Percentiles rank a stretch among this genome's conserved stretches.
phyloP scores from a whole-genome alignment of 1,140 invertebrate species.

The Lanistes nyassanus region DNA sequence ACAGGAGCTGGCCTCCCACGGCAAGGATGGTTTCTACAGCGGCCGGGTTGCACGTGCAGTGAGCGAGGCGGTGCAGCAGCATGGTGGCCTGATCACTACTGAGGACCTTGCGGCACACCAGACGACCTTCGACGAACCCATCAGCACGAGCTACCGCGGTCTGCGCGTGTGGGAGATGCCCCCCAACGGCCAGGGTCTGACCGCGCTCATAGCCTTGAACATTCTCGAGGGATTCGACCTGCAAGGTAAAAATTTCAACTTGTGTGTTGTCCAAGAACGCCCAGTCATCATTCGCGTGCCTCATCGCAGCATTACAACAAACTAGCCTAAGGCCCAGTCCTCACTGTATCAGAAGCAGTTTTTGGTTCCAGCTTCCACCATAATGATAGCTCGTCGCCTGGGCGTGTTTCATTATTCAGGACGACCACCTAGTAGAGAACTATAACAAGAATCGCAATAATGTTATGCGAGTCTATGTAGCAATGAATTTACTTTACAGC shows the following conservation, averaged over 20 bases:
- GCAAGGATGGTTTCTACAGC: conserved; percentile 64
- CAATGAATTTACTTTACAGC: no score
- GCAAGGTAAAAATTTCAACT: conserved; percentile 49
- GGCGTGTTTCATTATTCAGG: no score
- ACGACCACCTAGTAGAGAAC: no score
- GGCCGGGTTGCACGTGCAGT: conserved; percentile 64
- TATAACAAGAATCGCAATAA: no score
- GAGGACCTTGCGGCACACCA: conserved; percentile 63
- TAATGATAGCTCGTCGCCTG: no score
- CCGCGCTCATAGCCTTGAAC: conserved; percentile 63
- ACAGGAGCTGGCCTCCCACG: conserved; percentile 56
- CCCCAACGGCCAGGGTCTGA: conserved; percentile 66
- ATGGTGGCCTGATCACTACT: conserved; percentile 61
- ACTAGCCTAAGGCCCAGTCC: no score
- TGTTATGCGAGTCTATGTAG: no score
- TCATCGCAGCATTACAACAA: no score
- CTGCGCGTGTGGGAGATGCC: conserved; percentile 61
- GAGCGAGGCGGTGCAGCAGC: conserved; percentile 54
- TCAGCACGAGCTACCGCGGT: conserved; percentile 56
- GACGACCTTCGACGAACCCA: conserved; percentile 58
- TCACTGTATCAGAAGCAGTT: no score
- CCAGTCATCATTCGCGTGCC: no score
- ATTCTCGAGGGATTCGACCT: conserved; percentile 63
- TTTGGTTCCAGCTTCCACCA: no score
- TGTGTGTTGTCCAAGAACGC: no score